Evolutionary conservation across 1,140 invertebrate genomes (phyloP).

Genomic region (Acromyrmex charruanus): DNA sequence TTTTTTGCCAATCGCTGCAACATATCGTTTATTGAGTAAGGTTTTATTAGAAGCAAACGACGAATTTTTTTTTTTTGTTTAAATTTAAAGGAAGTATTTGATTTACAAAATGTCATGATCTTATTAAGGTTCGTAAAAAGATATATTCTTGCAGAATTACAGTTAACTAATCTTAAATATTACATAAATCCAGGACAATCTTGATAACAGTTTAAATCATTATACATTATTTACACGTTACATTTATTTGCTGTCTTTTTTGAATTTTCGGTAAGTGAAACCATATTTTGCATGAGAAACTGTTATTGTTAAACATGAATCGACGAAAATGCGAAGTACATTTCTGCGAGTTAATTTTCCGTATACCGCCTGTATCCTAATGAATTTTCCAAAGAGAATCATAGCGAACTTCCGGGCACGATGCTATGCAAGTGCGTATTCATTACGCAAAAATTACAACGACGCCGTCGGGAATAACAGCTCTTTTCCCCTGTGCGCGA

Average conservation of each 20-base stretch:
- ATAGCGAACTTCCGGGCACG: conserved; percentile 56
- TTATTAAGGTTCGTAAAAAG: not conserved
- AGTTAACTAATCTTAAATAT: not conserved
- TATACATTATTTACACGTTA: conserved; percentile 21
- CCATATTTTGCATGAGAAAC: conserved; percentile 22
- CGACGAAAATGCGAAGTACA: conserved; percentile 57
- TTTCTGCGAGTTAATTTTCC: conserved; percentile 55
- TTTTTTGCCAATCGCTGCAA: conserved; percentile 36
- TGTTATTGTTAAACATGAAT: conserved; percentile 55
- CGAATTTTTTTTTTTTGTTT: not conserved
- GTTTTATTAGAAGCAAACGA: conserved; percentile 27
- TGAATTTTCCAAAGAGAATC: conserved; percentile 63
- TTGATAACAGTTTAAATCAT: not conserved
- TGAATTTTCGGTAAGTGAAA: conserved; percentile 28
- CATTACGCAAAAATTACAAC: conserved; percentile 65
- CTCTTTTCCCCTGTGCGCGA: conserved; percentile 51
- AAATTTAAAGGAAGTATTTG: conserved; percentile 6
- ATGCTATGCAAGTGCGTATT: conserved; percentile 62
- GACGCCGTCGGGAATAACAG: conserved; percentile 62
- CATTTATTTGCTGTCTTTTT: not conserved
- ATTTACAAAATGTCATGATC: not conserved
- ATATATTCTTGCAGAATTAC: not conserved
- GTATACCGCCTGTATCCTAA: conserved; percentile 47
- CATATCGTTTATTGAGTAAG: conserved; percentile 15
- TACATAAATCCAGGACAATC: not conserved